phyloP scores from a whole-genome alignment of 2,113 vertebrate genomes.

The Corvus moneduloides region DNA sequence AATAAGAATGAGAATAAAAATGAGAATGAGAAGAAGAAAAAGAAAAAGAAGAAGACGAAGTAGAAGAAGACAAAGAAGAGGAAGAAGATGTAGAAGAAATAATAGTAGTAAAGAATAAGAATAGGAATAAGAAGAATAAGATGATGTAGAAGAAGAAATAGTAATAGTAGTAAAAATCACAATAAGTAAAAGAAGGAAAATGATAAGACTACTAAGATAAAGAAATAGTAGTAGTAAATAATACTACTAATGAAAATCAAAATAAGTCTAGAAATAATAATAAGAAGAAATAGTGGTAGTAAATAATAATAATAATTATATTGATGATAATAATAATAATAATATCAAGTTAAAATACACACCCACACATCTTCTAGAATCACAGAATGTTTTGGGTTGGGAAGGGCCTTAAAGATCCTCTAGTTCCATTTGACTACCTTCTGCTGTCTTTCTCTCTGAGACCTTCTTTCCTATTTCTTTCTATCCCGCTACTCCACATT shows the following conservation, averaged over 20 bases:
- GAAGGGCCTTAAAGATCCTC: background rate
- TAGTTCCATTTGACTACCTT: background rate
- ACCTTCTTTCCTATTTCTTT: background rate
- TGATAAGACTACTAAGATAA: background rate
- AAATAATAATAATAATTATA: background rate
- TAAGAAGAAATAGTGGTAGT: too few relatives aligned
- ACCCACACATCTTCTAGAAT: background rate
- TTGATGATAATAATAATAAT: background rate
- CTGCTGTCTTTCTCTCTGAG: background rate
- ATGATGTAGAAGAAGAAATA: background rate
- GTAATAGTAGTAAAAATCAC: background rate
- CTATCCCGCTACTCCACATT: too few relatives aligned
- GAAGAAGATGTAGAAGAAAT: background rate
- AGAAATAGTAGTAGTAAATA: background rate
- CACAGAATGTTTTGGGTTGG: background rate
- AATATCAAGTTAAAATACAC: background rate
- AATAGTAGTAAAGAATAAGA: background rate
- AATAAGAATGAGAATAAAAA: background rate
- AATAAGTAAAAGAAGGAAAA: background rate
- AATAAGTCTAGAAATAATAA: background rate
- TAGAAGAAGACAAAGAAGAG: too few relatives aligned
- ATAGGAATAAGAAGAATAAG: background rate
- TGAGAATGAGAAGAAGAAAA: too few relatives aligned
- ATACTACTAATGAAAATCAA: background rate
- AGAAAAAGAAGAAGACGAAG: too few relatives aligned